phyloP scores from a whole-genome alignment of 2,113 vertebrate species.

The Triplophysa siluroides region DNA sequence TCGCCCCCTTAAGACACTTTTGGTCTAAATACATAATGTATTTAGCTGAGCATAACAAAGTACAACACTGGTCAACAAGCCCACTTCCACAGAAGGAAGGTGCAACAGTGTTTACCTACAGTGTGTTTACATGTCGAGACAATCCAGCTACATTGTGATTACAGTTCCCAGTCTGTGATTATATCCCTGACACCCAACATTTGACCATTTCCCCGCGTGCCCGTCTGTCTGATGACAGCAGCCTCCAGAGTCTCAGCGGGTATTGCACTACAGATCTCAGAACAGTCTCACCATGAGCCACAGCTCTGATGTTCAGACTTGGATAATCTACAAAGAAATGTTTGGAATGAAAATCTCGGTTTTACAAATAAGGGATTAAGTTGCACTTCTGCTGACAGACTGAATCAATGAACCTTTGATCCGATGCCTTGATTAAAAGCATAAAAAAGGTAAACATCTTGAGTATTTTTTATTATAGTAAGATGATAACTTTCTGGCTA shows the following conservation, averaged over 20 bases:
- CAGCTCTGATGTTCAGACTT: slow-evolving; percentile 22
- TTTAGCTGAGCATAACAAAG: slow-evolving; percentile 41
- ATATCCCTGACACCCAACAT: neutral
- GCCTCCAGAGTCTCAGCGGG: neutral
- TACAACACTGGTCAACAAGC: slow-evolving; percentile 29
- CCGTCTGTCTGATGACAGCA: neutral
- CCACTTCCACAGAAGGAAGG: slow-evolving; percentile 43
- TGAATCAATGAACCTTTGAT: slow-evolving; percentile 21
- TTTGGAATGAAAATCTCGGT: slow-evolving; percentile 15
- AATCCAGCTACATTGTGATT: slow-evolving; percentile 24
- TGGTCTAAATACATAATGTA: slow-evolving; percentile 40
- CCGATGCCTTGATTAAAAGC: slow-evolving; percentile 5
- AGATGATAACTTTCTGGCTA: slow-evolving; percentile 1
- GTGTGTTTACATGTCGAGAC: neutral
- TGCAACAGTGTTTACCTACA: slow-evolving; percentile 1
- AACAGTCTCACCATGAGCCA: neutral
- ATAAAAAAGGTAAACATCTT: slow-evolving; percentile 14
- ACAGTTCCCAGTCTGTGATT: slow-evolving; percentile 22
- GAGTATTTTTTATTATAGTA: slow-evolving; percentile 19
- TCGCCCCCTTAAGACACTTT: neutral
- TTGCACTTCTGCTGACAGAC: slow-evolving; percentile 13
- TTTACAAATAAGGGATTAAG: slow-evolving; percentile 25
- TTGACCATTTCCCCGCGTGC: slow-evolving; percentile 16
- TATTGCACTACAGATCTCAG: neutral
- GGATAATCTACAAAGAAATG: slow-evolving; percentile 30